These are phyloP conservation scores for Platycercus adscitus DNA, from an alignment of 2,113 vertebrate species.

Conservation along the genomic window DNA sequence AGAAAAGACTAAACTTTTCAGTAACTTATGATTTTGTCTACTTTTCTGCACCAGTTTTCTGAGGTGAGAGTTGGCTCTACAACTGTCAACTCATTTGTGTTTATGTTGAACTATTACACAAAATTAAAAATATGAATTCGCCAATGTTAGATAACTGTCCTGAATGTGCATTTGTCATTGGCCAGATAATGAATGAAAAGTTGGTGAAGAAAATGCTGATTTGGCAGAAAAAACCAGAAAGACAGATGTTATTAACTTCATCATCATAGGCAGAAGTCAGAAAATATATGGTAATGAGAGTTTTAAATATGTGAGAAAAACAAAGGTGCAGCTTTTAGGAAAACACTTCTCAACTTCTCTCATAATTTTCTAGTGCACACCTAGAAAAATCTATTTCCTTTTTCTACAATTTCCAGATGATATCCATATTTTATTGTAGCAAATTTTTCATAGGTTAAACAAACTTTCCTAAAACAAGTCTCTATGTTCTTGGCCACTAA, in stretches of 20 bases:
- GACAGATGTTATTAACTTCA: not conserved
- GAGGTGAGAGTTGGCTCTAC: not conserved
- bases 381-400: not conserved
- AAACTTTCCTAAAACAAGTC: not conserved
- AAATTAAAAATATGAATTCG: not conserved
- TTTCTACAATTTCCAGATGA: not conserved
- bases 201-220: not conserved
- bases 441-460: constrained; percentile 6
- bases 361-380: not conserved
- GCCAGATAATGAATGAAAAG: not conserved
- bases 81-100: not conserved
- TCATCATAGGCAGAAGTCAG: not conserved
- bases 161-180: not conserved
- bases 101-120: not conserved
- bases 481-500: not conserved
- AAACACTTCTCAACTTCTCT: not conserved
- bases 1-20: not conserved
- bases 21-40: not conserved
- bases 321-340: not conserved
- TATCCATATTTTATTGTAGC: constrained; percentile 20
- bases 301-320: not conserved
- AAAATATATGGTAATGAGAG: not conserved
- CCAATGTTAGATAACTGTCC: not conserved
- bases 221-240: not conserved
- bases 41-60: not conserved